Evolutionary conservation across 2,113 vertebrate genomes (phyloP), one percentile per base, ranked within the genome.

Genomic region (Uria aalge): DNA sequence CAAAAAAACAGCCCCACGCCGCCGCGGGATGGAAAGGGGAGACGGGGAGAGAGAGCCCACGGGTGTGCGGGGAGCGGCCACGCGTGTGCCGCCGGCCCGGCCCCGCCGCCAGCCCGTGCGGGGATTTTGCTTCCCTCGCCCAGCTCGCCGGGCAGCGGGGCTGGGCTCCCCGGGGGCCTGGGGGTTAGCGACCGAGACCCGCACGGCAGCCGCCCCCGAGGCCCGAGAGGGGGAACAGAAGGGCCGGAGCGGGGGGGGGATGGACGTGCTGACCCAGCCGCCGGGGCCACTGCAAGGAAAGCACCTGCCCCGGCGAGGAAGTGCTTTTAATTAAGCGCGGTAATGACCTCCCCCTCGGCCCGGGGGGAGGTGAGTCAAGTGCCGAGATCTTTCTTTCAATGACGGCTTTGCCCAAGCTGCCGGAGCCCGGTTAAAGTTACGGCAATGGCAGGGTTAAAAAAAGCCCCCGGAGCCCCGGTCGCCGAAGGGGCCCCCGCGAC

Each of bases 201-300:
- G 0, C 52, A 14, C 0, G 32, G 34, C 43, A 24, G 40, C 15
- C 5, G 7, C 14, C 6, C 5, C 23, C 19, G 19, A 32, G 45
- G 21, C 17, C 53, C 30, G 21, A 62, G 55, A 3, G 4, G 36
- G 3, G 24, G 5, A 47, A 57, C 14, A 2, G 77, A 77, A 19
- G 20, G 24, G 21, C 23, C 40, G 45, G 5, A 1, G 48, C 12
- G 23, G 22, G 22, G n/a, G n/a, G 23, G 17, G 4, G 43, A 19
- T 18, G 15, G 10, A 22, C 21, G 14, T 12, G 17, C 34, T 13
- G 11, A 15, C 10, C 11, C 77, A 19, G 24, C 16, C 36, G 40
- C 63, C 16, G 20, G 47, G 16, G 22, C 43, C 6, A 5, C 88
- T 67, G 83, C n/a, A 17, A 59, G 57, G 36, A 50, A 55, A 71